phyloP scores from a whole-genome alignment of 1,140 invertebrate species.

The Octopus bimaculoides region DNA sequence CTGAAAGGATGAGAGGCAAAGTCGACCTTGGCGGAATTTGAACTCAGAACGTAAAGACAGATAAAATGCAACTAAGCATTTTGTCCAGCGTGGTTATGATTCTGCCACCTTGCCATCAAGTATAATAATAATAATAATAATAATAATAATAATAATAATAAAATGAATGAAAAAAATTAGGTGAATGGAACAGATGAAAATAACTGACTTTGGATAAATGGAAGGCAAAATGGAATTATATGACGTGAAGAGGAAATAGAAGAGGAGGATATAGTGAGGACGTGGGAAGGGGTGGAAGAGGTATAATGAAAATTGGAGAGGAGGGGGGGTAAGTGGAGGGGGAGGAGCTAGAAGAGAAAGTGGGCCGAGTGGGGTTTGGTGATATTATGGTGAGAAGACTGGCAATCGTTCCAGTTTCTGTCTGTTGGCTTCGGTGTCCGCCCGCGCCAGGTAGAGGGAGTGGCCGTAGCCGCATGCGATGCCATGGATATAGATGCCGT shows the following conservation, averaged over 20 bases:
- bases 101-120: too few species aligned
- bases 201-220: neutral
- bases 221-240: neutral
- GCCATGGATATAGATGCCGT: slow-evolving; percentile 76
- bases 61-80: too few species aligned
- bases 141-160: too few species aligned
- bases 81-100: too few species aligned
- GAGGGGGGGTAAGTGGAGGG: neutral
- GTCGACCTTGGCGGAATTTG: too few species aligned
- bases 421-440: slow-evolving; percentile 68
- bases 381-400: slow-evolving; percentile 49
- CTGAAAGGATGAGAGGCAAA: too few species aligned
- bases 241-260: neutral
- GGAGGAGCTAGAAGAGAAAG: neutral
- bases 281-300: neutral
- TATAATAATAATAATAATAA: too few species aligned
- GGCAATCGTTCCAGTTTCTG: slow-evolving; percentile 66
- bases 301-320: neutral
- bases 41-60: too few species aligned
- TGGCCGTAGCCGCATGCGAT: slow-evolving; percentile 83
- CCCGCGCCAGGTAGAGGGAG: slow-evolving; percentile 71
- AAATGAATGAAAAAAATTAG: too few species aligned
- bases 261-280: neutral
- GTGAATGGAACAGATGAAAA: too few species aligned
- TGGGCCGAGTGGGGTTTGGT: neutral